phyloP scores from a whole-genome alignment of 1,140 invertebrate genomes.

The Pygmarrhopalites habei region DNA sequence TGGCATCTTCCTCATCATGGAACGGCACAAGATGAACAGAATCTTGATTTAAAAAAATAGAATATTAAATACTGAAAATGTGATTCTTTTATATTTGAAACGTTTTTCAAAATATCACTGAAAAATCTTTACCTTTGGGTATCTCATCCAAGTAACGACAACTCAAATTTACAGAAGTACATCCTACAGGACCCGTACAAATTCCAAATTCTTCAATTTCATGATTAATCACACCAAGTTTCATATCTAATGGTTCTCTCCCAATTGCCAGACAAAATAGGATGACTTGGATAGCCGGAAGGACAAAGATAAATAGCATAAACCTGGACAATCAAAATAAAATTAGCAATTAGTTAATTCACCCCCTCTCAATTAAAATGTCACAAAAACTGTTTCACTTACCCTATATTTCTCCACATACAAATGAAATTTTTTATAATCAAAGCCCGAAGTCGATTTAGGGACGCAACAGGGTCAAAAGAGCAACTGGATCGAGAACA shows the following conservation, averaged over 20 bases:
- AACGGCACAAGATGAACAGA: slow-evolving; percentile 57
- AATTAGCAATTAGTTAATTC: neutral
- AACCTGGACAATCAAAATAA: slow-evolving; percentile 53
- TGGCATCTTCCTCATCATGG: slow-evolving; percentile 53
- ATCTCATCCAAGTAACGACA: slow-evolving; percentile 66
- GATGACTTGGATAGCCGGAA: slow-evolving; percentile 89
- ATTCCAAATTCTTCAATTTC: slow-evolving; percentile 56
- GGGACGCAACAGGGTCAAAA: slow-evolving; percentile 25
- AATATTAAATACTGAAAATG: slow-evolving; percentile 5
- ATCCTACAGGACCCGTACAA: slow-evolving; percentile 52
- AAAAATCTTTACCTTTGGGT: no score
- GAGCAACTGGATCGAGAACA: slow-evolving; percentile 53
- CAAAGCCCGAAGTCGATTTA: slow-evolving; percentile 66
- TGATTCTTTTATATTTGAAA: slow-evolving; percentile 1
- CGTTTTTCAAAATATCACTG: slow-evolving; percentile 26
- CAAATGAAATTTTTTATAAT: slow-evolving; percentile 86
- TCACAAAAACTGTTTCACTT: slow-evolving; percentile 41
- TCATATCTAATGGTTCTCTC: slow-evolving; percentile 73
- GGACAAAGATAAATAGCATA: slow-evolving; percentile 82
- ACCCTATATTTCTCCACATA: slow-evolving; percentile 90
- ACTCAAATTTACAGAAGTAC: slow-evolving; percentile 61
- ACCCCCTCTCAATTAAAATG: neutral
- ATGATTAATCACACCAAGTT: slow-evolving; percentile 75
- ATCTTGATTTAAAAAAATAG: no score
- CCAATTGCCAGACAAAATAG: slow-evolving; percentile 92